A percentile compares a stretch with the other conserved stretches of the same genome.
These are phyloP conservation scores for Limanda limanda DNA, from an alignment of 2,113 vertebrate genomes.

Conservation along the genomic window DNA sequence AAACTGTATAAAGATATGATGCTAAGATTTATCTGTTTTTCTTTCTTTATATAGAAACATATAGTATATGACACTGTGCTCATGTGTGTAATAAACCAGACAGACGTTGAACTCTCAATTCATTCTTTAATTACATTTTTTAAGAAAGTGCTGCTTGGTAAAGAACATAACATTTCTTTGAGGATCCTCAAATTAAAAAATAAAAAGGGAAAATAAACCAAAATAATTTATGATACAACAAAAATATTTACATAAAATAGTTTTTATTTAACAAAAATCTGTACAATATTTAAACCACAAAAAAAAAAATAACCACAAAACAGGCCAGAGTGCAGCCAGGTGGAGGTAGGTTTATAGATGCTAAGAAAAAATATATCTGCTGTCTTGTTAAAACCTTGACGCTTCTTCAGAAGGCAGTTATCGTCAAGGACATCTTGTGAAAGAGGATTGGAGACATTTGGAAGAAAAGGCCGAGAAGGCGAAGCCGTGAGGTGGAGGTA, in stretches of 20 bases:
- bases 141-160: constrained; percentile 69
- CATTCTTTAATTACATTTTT: constrained; percentile 72
- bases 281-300: constrained; percentile 65
- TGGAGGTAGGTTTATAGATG: constrained; percentile 80
- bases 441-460: background rate
- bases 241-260: constrained; percentile 75
- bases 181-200: constrained; percentile 53
- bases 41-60: too few species aligned
- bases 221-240: constrained; percentile 83
- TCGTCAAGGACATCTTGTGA: background rate
- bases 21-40: too few species aligned
- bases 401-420: constrained; percentile 2
- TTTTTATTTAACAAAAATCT: constrained; percentile 57
- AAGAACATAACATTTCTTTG: constrained; percentile 63
- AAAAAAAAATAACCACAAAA: constrained; percentile 16
- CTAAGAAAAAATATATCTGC: constrained; percentile 27
- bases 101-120: constrained; percentile 16
- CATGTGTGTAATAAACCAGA: background rate
- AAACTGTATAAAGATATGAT: too few species aligned
- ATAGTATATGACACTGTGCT: too few species aligned
- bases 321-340: constrained; percentile 52
- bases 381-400: constrained; percentile 19
- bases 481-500: background rate
- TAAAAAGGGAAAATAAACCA: constrained; percentile 44
- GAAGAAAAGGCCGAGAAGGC: background rate